Percentiles rank a stretch among this genome's conserved stretches.
These are phyloP conservation scores for Zaprionus lineosus DNA, from an alignment of 2,888 invertebrate genomes.

Conservation along the genomic window DNA sequence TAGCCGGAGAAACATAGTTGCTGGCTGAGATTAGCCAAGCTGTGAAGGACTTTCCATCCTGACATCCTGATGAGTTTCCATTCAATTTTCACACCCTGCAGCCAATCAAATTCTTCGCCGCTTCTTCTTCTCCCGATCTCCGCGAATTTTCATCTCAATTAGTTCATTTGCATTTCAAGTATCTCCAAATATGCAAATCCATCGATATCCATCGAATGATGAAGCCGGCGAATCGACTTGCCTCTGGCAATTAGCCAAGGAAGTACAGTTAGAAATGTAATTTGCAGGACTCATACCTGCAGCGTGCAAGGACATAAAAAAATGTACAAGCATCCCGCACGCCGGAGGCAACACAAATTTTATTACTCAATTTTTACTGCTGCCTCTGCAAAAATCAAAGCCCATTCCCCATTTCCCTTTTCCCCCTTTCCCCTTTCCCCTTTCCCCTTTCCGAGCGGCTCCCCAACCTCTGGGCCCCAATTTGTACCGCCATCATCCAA, in stretches of 20 bases:
- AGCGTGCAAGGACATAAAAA: not conserved
- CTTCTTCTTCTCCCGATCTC: no score
- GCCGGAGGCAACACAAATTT: slow-evolving; percentile 41
- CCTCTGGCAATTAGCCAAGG: slow-evolving; percentile 50
- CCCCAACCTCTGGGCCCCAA: slow-evolving; percentile 29
- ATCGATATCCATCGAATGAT: slow-evolving; percentile 29
- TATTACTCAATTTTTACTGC: slow-evolving; percentile 58
- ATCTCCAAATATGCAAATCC: slow-evolving; percentile 51
- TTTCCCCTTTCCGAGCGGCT: slow-evolving; percentile 24
- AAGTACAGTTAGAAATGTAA: slow-evolving; percentile 24
- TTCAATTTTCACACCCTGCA: no score
- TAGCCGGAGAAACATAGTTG: no score
- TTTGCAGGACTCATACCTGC: slow-evolving; percentile 37
- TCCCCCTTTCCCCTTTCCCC: no score
- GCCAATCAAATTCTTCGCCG: not conserved
- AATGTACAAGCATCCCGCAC: slow-evolving; percentile 9
- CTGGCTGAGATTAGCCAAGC: no score
- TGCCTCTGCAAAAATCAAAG: slow-evolving; percentile 61
- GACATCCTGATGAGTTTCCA: no score
- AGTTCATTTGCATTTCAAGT: not conserved
- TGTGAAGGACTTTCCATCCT: no score
- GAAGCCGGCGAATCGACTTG: no score
- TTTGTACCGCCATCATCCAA: slow-evolving; percentile 43
- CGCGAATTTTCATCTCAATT: not conserved
- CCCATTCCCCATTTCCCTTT: no score